Base-by-base conservation (phyloP, 1,140 invertebrate genomes). In the Megathymus violae region DNA sequence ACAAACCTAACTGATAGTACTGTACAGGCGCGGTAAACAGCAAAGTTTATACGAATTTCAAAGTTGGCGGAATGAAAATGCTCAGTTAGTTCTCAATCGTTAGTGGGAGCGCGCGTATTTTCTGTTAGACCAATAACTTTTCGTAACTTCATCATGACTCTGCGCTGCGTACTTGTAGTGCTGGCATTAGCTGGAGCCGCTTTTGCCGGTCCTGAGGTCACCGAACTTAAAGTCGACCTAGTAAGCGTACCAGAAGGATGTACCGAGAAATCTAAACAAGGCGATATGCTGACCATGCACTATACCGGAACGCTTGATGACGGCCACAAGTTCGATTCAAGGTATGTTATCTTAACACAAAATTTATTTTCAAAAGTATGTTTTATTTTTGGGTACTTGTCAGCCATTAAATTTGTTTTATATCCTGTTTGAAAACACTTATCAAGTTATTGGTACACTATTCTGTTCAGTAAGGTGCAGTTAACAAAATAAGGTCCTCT, bases 291-390 rank as follows among this genome's bases (percentile, higher is more conserved):
- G 27, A 96, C 96, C 44, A 98, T 98, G 97, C 97, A 98, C 87
- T 98, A 98, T 82, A 97, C 95, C 27, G 97, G 97, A 68, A 97
- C 96, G 14, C 92, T 98, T 36, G 91, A 93, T 64, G 96, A 98
- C 89, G 97, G 97, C 54, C 97, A 94, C 76, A 97, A 98, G 91
- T 98, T 98, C 82, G 97, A 98, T 87, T 98, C 97, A 71, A 98
- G 97, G 96, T 98, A 92, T 94, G 83, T 79, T 15, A 15, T 38
- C 46, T 52, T 41, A 4, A 40, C 44, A 6, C 34, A 36, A 36
- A 40, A 22, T 40, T 4, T 51, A 31, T 10, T 5, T 3, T 31
- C 9, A 9, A 3, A 31, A 31, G 1, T 9, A 9, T 31, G 3
- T 31, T 4, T 31, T 31, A 31, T 22, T 2, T 22, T 22, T n/a